These are phyloP conservation scores for Papilio machaon DNA, from an alignment of 1,140 invertebrate species.

Conservation along the genomic window DNA sequence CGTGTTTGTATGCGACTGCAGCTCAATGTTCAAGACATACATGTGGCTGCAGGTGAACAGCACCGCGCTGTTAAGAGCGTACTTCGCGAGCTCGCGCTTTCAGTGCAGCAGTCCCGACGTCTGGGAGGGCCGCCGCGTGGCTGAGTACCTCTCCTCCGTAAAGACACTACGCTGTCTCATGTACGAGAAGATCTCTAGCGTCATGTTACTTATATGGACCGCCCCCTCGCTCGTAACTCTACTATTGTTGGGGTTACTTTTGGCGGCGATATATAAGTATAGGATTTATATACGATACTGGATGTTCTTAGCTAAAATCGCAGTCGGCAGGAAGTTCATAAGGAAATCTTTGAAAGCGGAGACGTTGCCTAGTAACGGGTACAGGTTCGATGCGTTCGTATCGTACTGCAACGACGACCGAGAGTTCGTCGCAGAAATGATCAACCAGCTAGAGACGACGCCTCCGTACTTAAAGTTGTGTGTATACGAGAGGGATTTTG, in stretches of 20 bases:
- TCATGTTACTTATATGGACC: slow-evolving; percentile 68
- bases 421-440: slow-evolving; percentile 83
- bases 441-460: slow-evolving; percentile 82
- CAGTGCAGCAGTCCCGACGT: slow-evolving; percentile 73
- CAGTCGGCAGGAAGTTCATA: slow-evolving; percentile 73
- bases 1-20: slow-evolving; percentile 82
- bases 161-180: slow-evolving; percentile 61
- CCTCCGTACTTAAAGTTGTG: slow-evolving; percentile 83
- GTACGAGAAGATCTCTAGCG: slow-evolving; percentile 65
- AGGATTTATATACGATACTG: slow-evolving; percentile 82
- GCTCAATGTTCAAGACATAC: slow-evolving; percentile 69
- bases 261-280: slow-evolving; percentile 65
- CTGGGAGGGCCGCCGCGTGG: slow-evolving; percentile 71
- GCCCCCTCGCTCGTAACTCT: slow-evolving; percentile 62
- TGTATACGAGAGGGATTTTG: slow-evolving; percentile 86
- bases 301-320: slow-evolving; percentile 80
- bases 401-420: slow-evolving; percentile 85
- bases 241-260: slow-evolving; percentile 51
- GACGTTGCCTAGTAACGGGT: slow-evolving; percentile 55
- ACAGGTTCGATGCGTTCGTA: slow-evolving; percentile 86
- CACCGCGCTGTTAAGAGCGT: slow-evolving; percentile 54
- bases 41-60: slow-evolving; percentile 70
- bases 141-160: slow-evolving; percentile 68
- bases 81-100: slow-evolving; percentile 63
- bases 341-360: slow-evolving; percentile 54